phyloP scores from a whole-genome alignment of 2,113 vertebrate genomes.

The Guaruba guarouba region DNA sequence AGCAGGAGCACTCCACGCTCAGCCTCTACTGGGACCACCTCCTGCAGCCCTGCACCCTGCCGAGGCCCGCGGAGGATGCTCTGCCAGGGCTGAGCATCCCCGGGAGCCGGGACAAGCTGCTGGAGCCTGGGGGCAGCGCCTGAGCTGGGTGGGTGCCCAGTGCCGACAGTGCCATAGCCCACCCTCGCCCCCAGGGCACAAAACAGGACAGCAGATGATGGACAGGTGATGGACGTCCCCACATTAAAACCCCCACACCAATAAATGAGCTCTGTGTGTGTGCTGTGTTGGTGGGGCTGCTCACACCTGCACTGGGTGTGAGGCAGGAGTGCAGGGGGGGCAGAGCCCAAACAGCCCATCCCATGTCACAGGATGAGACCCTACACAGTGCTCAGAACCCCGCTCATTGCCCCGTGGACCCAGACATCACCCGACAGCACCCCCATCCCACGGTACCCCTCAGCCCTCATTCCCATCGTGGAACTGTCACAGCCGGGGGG shows the following conservation, averaged over 20 bases:
- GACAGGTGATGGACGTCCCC: neutral
- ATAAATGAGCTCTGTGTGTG: neutral
- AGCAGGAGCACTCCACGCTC: constrained; percentile 33
- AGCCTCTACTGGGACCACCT: constrained; percentile 65
- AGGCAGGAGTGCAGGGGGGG: neutral
- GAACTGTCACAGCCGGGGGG: neutral
- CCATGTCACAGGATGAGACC: neutral
- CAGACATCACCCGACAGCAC: neutral
- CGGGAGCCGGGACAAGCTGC: neutral
- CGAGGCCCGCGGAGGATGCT: neutral
- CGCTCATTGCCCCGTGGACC: neutral
- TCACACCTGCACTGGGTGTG: neutral
- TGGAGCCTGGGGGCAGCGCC: neutral
- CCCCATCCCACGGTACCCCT: neutral
- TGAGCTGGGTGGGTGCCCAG: neutral
- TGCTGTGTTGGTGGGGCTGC: neutral
- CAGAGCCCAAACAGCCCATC: neutral
- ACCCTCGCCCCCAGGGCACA: neutral
- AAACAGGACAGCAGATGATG: neutral
- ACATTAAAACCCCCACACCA: neutral
- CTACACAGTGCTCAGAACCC: neutral
- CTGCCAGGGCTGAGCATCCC: neutral
- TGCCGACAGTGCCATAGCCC: neutral
- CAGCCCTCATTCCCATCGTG: neutral
- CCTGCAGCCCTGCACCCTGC: neutral